phyloP scores from a whole-genome alignment of 2,113 vertebrate species.

The Boleophthalmus pectinirostris region DNA sequence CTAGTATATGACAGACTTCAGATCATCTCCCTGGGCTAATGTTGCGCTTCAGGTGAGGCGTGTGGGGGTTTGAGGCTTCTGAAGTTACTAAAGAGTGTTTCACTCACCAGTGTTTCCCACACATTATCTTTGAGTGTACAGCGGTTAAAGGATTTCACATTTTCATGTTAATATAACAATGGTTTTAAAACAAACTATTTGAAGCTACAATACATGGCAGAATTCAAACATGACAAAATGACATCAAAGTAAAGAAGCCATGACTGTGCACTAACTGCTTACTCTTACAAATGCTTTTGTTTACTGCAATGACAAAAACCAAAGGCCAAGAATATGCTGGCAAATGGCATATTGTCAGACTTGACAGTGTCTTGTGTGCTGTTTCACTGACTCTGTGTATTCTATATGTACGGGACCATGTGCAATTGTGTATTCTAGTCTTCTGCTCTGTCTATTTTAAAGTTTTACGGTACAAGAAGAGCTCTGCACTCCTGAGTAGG shows the following conservation, averaged over 20 bases:
- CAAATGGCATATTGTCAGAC: not conserved
- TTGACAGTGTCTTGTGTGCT: not conserved
- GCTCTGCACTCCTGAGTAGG: too few species aligned
- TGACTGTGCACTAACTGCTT: too few species aligned
- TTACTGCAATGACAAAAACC: too few species aligned
- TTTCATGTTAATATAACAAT: slow-evolving; percentile 38
- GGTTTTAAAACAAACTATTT: slow-evolving; percentile 21
- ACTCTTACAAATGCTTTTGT: too few species aligned
- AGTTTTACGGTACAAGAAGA: too few species aligned
- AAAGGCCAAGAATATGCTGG: not conserved
- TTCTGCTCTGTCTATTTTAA: too few species aligned
- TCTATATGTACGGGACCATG: too few species aligned
- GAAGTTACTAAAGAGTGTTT: slow-evolving; percentile 54
- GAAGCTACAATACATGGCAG: slow-evolving; percentile 51
- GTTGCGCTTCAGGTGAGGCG: slow-evolving; percentile 50
- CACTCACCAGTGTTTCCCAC: slow-evolving; percentile 29
- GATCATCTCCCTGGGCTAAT: slow-evolving; percentile 23
- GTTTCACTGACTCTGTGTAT: too few species aligned
- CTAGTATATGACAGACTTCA: slow-evolving; percentile 11
- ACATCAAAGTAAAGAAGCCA: not conserved
- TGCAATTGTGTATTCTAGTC: too few species aligned
- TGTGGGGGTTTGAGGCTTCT: slow-evolving; percentile 67
- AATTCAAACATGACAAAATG: not conserved
- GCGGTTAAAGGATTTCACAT: slow-evolving; percentile 52
- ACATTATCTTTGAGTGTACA: slow-evolving; percentile 33